These are phyloP conservation scores for Callitettix versicolor DNA, from an alignment of 1,140 invertebrate species.

Conservation along the genomic window DNA sequence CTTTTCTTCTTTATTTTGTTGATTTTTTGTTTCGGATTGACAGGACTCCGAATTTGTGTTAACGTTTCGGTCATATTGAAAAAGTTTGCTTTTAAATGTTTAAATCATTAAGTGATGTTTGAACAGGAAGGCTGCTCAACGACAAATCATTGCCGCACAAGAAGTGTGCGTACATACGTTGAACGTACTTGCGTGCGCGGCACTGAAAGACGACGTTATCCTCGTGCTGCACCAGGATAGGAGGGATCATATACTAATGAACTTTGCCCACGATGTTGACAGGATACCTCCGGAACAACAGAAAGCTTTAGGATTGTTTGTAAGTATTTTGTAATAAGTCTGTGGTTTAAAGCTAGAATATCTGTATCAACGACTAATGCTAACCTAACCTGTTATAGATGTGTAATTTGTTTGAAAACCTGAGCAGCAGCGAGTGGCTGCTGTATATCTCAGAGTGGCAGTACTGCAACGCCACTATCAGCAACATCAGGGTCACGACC, in stretches of 20 bases:
- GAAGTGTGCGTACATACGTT: constrained; percentile 50
- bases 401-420: constrained; percentile 82
- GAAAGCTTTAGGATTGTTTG: constrained; percentile 65
- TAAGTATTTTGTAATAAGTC: constrained; percentile 38
- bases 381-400: constrained; percentile 43
- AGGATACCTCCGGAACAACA: constrained; percentile 64
- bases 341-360: neutral
- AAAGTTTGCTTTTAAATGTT: too few relatives aligned
- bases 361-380: neutral
- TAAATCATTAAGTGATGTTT: too few relatives aligned
- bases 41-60: too few relatives aligned
- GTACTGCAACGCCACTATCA: constrained; percentile 56
- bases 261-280: constrained; percentile 77
- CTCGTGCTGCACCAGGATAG: constrained; percentile 82
- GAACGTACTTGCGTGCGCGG: constrained; percentile 59
- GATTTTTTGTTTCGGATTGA: too few relatives aligned
- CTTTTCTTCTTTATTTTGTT: too few relatives aligned
- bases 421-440: constrained; percentile 83
- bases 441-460: constrained; percentile 88
- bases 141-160: constrained; percentile 45
- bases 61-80: too few relatives aligned
- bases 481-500: constrained; percentile 82
- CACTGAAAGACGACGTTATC: constrained; percentile 81
- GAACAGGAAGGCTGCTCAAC: constrained; percentile 51
- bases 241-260: constrained; percentile 79